These are phyloP conservation scores for Philopedon plagiatum DNA, from an alignment of 2,888 invertebrate species.

Conservation along the genomic window DNA sequence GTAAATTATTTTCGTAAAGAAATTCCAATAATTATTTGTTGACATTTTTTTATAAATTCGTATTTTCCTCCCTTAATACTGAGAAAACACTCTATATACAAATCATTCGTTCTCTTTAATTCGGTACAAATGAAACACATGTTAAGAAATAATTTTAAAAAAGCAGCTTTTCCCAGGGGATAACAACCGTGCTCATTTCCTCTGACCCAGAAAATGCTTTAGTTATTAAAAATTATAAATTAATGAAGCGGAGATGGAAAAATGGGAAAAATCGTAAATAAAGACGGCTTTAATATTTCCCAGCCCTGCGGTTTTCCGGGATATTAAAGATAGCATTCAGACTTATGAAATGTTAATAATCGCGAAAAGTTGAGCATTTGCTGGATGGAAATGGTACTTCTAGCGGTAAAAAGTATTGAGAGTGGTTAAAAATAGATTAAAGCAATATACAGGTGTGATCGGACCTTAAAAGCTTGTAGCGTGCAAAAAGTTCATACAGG, in stretches of 20 bases:
- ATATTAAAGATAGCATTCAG: not conserved
- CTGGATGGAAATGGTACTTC: not conserved
- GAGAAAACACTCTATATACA: too few relatives aligned
- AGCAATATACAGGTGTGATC: too few relatives aligned
- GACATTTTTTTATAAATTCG: too few relatives aligned
- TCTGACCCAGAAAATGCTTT: not conserved
- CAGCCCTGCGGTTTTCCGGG: not conserved
- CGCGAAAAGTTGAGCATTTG: not conserved
- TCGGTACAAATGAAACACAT: too few relatives aligned
- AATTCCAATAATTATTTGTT: too few relatives aligned
- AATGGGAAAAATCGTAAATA: not conserved
- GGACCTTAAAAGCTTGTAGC: too few relatives aligned
- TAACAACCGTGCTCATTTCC: not conserved
- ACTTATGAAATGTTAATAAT: not conserved
- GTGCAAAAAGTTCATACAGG: too few relatives aligned
- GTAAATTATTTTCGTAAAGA: too few relatives aligned
- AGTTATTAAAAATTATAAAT: constrained; percentile 2
- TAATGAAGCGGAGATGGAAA: not conserved
- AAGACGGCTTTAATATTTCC: not conserved
- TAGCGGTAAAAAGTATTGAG: too few relatives aligned
- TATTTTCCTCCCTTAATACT: too few relatives aligned
- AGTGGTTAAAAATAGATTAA: too few relatives aligned
- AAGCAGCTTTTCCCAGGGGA: not conserved
- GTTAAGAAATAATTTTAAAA: not conserved
- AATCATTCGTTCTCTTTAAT: too few relatives aligned